Base-by-base conservation (phyloP, 2,113 vertebrate genomes). In the Neogobius melanostomus region DNA sequence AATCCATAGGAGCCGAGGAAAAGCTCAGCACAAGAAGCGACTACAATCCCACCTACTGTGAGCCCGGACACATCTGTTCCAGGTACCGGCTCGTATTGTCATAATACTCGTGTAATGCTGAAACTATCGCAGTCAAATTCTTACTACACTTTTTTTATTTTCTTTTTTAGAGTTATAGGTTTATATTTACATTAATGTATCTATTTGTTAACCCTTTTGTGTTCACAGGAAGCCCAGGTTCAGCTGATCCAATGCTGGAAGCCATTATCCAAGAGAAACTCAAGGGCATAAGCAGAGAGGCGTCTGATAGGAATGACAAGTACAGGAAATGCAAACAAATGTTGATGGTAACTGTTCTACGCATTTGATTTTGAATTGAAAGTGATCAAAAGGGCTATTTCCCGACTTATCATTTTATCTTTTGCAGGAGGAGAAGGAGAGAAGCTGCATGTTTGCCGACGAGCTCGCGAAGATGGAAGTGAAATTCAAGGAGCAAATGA, bases 271-370 rank as follows among this genome's bases (percentile, higher is more conserved):
- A 97, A 87, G 94, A 95, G 65, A 95, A 95, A 87, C 88, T 96
- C 15, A 95, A 91, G 90, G 94, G 95, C 87, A 94, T 96, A 91
- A 96, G 92, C 91, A 96, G 94, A 90, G 95, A 98, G 90, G 94
- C 93, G 68, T 91, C 91, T 49, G 96, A 98, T 77, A 95, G 94
- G 91, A 94, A 92, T 74, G 96, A 97, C 83, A 98, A 95, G 79
- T 98, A 96, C 92, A 95, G 94, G 86, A 98, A 95, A 85, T 98
- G 92, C 94, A 98, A 95, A 90, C 95, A 96, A 74, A 92, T 97
- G 90, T 85, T 99, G 75, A 84, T 93, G 91, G 97, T 99, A 93
- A 94, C 28, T 36, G 28, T 4, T 36, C 28, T 36, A 56, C 8
- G 1, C 17, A 43, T 14, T 50, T 59, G 10, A 11, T 47, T 71